These are phyloP conservation scores for Dolichomitus sp. DNA, from an alignment of 2,888 invertebrate species.

Conservation along the genomic window DNA sequence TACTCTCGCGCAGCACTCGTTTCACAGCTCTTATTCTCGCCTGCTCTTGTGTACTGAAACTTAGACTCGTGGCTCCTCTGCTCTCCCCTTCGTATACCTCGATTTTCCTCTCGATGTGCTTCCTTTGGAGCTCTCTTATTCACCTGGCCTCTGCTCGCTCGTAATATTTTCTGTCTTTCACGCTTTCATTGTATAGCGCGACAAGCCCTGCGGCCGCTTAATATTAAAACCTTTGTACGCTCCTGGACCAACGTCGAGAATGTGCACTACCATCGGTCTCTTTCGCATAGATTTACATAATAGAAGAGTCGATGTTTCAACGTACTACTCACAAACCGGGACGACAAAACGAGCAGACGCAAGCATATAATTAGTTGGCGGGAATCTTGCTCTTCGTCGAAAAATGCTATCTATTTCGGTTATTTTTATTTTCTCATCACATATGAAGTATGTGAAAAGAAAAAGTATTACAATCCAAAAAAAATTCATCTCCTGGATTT, in stretches of 20 bases:
- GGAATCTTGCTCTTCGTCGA: slow-evolving; percentile 52
- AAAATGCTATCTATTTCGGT: background rate
- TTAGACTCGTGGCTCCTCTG: slow-evolving; percentile 14
- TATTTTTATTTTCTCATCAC: no score
- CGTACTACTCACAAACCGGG: slow-evolving; percentile 31
- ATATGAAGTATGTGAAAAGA: no score
- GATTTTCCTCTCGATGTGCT: slow-evolving; percentile 26
- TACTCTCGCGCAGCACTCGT: slow-evolving; percentile 1
- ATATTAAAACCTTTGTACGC: slow-evolving; percentile 81
- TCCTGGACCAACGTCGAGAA: slow-evolving; percentile 46
- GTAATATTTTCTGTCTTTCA: slow-evolving; percentile 31
- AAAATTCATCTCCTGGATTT: no score
- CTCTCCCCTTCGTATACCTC: slow-evolving; percentile 27
- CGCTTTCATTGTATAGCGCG: slow-evolving; percentile 27
- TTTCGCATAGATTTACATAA: slow-evolving; percentile 80
- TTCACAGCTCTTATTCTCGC: slow-evolving; percentile 35
- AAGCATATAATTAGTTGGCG: slow-evolving; percentile 37
- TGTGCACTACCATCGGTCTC: slow-evolving; percentile 68
- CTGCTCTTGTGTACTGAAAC: slow-evolving; percentile 42
- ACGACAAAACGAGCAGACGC: slow-evolving; percentile 61
- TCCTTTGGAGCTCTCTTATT: slow-evolving; percentile 6
- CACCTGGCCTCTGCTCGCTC: slow-evolving; percentile 3
- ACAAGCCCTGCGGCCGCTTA: slow-evolving; percentile 74
- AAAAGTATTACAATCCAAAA: no score
- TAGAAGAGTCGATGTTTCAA: slow-evolving; percentile 72